Evolutionary conservation across 2,888 invertebrate species (phyloP).

Genomic region (Zeuzera pyrina): DNA sequence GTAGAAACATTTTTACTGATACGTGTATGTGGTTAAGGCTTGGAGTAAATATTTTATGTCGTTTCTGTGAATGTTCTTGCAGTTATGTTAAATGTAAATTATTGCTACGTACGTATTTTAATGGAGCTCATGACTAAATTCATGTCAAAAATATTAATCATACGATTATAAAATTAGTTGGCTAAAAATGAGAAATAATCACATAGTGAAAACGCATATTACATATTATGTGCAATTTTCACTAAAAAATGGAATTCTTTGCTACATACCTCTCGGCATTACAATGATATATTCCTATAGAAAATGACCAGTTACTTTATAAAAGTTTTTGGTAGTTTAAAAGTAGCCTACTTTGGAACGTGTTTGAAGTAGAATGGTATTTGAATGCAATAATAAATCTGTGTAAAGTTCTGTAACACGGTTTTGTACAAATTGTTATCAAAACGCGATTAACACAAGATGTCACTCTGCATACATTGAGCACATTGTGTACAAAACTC

Average conservation of each 20-base stretch:
- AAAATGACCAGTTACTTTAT: conserved; percentile 27
- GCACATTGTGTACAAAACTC: conserved; percentile 23
- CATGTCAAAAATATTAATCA: conserved; percentile 42
- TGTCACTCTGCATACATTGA: neutral
- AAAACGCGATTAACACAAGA: no score
- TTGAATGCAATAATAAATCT: conserved; percentile 63
- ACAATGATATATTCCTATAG: conserved; percentile 45
- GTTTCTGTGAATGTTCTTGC: conserved; percentile 53
- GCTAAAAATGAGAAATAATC: neutral
- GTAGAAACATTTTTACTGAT: conserved; percentile 22
- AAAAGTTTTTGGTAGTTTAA: conserved; percentile 27
- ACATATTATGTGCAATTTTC: no score
- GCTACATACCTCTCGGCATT: no score
- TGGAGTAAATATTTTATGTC: conserved; percentile 52
- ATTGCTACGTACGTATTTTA: conserved; percentile 37
- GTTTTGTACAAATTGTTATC: conserved; percentile 38
- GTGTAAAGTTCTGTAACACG: conserved; percentile 33
- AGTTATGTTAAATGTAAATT: conserved; percentile 62
- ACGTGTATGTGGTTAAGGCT: conserved; percentile 27
- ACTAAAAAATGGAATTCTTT: no score
- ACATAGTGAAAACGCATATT: no score
- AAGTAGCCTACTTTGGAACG: conserved; percentile 38
- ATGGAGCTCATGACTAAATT: conserved; percentile 42
- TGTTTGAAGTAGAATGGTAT: conserved; percentile 52
- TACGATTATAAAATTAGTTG: no score